Base-by-base conservation (phyloP, 2,797 vertebrate species). In the Sciaenops ocellatus region DNA sequence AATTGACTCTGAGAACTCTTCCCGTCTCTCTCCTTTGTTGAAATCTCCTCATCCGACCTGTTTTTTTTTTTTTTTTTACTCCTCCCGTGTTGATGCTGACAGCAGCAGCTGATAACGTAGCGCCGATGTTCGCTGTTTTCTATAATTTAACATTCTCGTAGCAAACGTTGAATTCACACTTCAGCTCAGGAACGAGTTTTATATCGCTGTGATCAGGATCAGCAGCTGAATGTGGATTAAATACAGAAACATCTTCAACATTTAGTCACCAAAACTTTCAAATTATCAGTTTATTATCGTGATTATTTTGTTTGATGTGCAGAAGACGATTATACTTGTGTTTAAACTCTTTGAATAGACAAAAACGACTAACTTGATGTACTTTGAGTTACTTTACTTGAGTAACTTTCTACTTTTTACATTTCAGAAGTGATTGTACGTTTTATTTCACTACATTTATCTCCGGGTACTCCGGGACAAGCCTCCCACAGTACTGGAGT, bases 1-100 rank as follows among this genome's bases (percentile, higher is more conserved):
- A 68, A 77, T 64, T 65, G 55, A 68, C 48, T 68, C 28, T 8
- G 3, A 63, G 55, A 72, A 46, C 54, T 22, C 34, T 46, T 47
- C 22, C 38, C 46, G 4, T 26, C 22, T 41, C n/a, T 63, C 1
- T 47, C 24, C n/a, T 26, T n/a, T 64, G 17, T 22, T 46, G 9
- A 62, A 51, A 38, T n/a, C 48, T 52, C 44, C 16, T 44, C 47
- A 44, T 28, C 30, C 16, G 20, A 63, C 50, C 28, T 50, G 51
- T 52, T 38, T 34, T 34, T 22, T 38, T 34, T 34, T 22, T 44
- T 48, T 34, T 41, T 20, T 15, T 15, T 20, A 12, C 24, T 68
- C 3, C 48, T 11, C n/a, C 2, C 66, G 34, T 73, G 44, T 57
- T 51, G 42, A 17, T n/a, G 0, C 13, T 20, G 57, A 48, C 52